phyloP scores from a whole-genome alignment of 1,140 invertebrate genomes.

The Zaprionus inermis region DNA sequence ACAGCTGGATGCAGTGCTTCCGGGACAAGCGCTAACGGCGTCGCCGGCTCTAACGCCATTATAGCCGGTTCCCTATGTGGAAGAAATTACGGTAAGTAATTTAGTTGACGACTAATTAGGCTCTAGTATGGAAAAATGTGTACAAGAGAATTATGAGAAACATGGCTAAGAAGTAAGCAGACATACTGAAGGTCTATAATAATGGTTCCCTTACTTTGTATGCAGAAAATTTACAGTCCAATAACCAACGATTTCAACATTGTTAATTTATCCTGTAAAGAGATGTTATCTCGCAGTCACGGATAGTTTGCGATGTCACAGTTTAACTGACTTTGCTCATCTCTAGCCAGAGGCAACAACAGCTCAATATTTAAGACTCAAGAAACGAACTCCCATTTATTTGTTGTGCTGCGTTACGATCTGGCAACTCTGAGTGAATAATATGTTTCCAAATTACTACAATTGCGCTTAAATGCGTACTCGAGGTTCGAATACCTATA shows the following conservation, averaged over 20 bases:
- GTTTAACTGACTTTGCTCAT: neutral
- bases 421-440: constrained; percentile 23
- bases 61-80: constrained; percentile 22
- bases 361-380: neutral
- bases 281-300: neutral
- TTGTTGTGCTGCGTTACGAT: constrained; percentile 4
- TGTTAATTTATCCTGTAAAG: neutral
- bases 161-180: too few species aligned
- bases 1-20: constrained; percentile 22
- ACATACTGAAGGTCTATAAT: too few species aligned
- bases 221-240: too few species aligned
- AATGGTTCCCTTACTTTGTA: too few species aligned
- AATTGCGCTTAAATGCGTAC: constrained; percentile 5
- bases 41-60: constrained; percentile 13
- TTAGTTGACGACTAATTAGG: too few species aligned
- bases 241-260: too few species aligned
- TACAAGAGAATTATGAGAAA: too few species aligned
- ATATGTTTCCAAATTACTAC: constrained; percentile 21
- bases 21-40: constrained; percentile 25
- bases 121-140: too few species aligned
- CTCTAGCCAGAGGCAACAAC: neutral
- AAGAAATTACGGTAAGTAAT: constrained; percentile 28
- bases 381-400: neutral
- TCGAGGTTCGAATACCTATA: constrained; percentile 5
- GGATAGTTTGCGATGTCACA: neutral